Conservation (phyloP, 2,797 vertebrate genomes). For the Rallus crepitans region DNA sequence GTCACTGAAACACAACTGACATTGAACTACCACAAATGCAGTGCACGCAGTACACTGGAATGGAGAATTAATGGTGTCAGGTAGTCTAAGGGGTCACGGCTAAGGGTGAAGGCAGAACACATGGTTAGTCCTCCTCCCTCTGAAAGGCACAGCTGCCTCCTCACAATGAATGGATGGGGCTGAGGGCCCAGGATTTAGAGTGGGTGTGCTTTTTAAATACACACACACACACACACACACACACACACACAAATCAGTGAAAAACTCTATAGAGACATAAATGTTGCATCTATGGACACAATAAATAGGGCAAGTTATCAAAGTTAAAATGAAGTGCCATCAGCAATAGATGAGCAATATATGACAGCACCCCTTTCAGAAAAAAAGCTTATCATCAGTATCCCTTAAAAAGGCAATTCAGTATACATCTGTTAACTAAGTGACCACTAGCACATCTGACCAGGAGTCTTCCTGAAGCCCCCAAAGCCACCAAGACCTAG, state of each 20-base stretch:
- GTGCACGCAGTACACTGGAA: background rate
- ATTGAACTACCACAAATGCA: background rate
- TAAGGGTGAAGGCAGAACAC: background rate
- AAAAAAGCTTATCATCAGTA: background rate
- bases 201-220: background rate
- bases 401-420: background rate
- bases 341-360: background rate
- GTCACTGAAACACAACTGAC: background rate
- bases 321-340: background rate
- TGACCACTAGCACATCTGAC: background rate
- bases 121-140: background rate
- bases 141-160: background rate
- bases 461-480: background rate
- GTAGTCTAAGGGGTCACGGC: background rate
- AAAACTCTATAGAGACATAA: background rate
- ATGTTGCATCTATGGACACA: background rate
- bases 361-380: background rate
- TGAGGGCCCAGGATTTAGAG: background rate
- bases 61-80: background rate
- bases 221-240: background rate
- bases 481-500: background rate
- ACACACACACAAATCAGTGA: background rate
- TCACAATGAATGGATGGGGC: background rate
- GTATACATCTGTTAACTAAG: background rate
- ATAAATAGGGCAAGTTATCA: background rate